Evolutionary conservation across 2,797 vertebrate species (phyloP).

Genomic region (Diceros bicornis): DNA sequence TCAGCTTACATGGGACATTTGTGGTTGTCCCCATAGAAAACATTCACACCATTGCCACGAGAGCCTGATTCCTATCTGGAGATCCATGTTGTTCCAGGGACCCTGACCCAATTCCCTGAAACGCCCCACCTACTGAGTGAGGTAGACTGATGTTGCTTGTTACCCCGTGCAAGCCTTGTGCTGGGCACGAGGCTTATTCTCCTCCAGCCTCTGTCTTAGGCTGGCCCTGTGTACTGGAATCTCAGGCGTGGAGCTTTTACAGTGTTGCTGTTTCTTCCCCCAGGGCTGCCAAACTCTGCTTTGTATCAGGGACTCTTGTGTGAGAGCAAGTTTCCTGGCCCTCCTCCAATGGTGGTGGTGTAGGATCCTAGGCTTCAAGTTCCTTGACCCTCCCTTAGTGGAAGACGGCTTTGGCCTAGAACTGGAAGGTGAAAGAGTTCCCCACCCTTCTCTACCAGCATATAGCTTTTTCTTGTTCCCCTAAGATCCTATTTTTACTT

Average conservation of each 20-base stretch:
- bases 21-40: background rate
- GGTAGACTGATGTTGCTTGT: background rate
- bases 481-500: background rate
- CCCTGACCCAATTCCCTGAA: background rate
- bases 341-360: background rate
- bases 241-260: background rate
- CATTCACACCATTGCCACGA: background rate
- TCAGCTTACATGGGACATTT: background rate
- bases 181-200: background rate
- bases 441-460: background rate
- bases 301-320: background rate
- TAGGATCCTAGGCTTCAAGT: background rate
- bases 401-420: background rate
- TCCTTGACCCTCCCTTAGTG: background rate
- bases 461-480: background rate
- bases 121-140: background rate
- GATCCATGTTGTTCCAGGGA: background rate
- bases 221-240: background rate
- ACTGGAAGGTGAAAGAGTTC: background rate
- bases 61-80: background rate
- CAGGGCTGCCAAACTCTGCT: background rate
- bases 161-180: background rate
- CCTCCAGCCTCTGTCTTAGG: background rate
- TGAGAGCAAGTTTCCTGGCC: background rate
- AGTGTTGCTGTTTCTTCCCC: background rate